These are phyloP conservation scores for Augiades crinisus DNA, from an alignment of 2,888 invertebrate species.

Conservation along the genomic window DNA sequence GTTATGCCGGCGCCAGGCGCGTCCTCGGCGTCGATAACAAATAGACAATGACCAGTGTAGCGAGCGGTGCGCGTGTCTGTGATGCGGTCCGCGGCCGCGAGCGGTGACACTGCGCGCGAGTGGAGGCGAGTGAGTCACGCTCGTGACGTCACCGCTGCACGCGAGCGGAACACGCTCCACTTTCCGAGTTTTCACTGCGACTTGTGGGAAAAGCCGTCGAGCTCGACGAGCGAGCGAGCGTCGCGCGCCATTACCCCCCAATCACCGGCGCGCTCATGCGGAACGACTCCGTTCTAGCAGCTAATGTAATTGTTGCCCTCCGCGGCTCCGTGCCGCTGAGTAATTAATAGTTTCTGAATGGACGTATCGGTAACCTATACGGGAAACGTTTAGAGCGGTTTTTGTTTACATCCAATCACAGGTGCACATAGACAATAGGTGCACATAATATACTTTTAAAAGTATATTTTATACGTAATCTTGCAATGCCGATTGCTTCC, in stretches of 20 bases:
- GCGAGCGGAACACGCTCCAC: conserved; percentile 9
- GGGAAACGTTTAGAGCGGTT: background rate
- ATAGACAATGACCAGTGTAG: no score
- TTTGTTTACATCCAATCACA: no score
- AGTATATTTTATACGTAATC: no score
- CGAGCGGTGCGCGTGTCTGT: background rate
- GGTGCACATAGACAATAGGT: background rate
- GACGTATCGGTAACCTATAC: background rate
- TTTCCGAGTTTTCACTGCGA: conserved; percentile 12
- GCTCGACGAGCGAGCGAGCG: background rate
- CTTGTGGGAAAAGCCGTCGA: conserved; percentile 1
- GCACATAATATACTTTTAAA: no score
- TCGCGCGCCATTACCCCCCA: background rate
- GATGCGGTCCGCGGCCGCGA: background rate
- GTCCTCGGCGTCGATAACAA: background rate
- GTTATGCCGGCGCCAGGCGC: background rate
- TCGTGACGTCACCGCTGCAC: conserved; percentile 15
- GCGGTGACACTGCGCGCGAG: background rate
- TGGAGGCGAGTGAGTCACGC: background rate
- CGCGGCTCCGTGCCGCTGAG: background rate
- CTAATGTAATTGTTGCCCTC: background rate
- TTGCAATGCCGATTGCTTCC: no score
- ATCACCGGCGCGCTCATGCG: conserved; percentile 4
- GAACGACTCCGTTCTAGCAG: background rate
- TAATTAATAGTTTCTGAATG: background rate